Evolutionary conservation across 1,140 invertebrate genomes (phyloP), one percentile per base, ranked within the genome.

Genomic region (Drosophila lini): DNA sequence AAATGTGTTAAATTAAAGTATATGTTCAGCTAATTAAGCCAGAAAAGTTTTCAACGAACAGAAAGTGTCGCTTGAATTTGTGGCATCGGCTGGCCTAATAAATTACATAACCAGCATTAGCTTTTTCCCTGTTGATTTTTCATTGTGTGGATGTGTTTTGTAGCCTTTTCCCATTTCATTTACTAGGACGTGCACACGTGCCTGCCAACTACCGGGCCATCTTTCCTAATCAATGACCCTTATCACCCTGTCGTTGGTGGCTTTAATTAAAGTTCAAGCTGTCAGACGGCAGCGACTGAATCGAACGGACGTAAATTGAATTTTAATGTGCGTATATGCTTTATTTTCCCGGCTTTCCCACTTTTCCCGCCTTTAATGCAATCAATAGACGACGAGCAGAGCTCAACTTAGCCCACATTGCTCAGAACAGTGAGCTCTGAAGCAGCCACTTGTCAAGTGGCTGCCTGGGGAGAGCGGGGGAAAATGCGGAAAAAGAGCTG

Each of bases 241-340:
- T 80, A 75, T 86, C 83, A 86, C 45, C 68, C 63, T 47, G 60
- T 65, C 55, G 42, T 42, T 45, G 62, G 56, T 59, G 76, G 74
- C 65, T 79, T 82, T 86, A 88, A 86, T 86, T 86, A 86, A 88
- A 86, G 79, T 82, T 82, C 81, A 80, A 74, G 80, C 78, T 83
- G 81, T 84, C 81, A 84, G 53, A 16, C 44, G 16, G 36, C 44
- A 42, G 61, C 45, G 32, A 38, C 45, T 19, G 61, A 65, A 44
- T 69, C 36, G 68, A 58, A 48, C 45, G 70, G 62, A 79, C 83
- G 75, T 74, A 88, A 86, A 82, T 82, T 86, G 80, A 82, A 86
- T 82, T 85, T 86, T 81, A 85, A 86, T 85, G 82, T 75, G 59
- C 52, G 74, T 78, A 74, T 74, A 77, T 62, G 67, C 64, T 76